These are phyloP conservation scores for Macrophya annulata DNA, from an alignment of 2,888 invertebrate species.

Conservation along the genomic window DNA sequence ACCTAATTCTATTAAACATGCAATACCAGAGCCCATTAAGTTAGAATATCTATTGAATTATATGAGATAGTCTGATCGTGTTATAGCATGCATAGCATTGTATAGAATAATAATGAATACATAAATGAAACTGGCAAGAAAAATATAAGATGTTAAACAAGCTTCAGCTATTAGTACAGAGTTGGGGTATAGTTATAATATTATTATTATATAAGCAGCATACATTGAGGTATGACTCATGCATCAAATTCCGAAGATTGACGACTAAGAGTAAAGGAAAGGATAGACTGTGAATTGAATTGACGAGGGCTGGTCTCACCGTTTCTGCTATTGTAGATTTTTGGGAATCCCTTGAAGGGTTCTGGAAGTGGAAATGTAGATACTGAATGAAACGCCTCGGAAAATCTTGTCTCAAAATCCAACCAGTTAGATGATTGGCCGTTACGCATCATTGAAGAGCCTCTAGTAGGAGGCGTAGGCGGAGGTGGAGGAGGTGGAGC, in stretches of 20 bases:
- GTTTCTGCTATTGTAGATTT: slow-evolving; percentile 86
- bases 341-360: slow-evolving; percentile 85
- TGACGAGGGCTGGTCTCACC: slow-evolving; percentile 76
- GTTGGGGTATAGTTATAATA: neutral
- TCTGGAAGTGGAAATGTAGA: slow-evolving; percentile 87
- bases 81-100: slow-evolving; percentile 13
- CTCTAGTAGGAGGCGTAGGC: slow-evolving; percentile 80
- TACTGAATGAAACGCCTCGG: slow-evolving; percentile 84
- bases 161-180: slow-evolving; percentile 44
- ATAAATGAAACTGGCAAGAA: slow-evolving; percentile 17
- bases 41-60: slow-evolving; percentile 11
- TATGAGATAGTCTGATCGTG: neutral
- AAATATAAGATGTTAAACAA: slow-evolving; percentile 39
- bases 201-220: neutral
- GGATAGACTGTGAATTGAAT: slow-evolving; percentile 51
- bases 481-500: slow-evolving; percentile 74
- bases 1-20: slow-evolving; percentile 28
- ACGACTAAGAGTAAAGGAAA: slow-evolving; percentile 58
- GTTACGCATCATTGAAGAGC: slow-evolving; percentile 79
- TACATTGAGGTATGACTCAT: slow-evolving; percentile 2
- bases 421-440: slow-evolving; percentile 69
- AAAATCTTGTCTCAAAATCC: slow-evolving; percentile 87
- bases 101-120: slow-evolving; percentile 41
- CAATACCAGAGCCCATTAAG: slow-evolving; percentile 10
- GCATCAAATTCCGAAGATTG: slow-evolving; percentile 55